phyloP scores from a whole-genome alignment of 2,888 invertebrate genomes.

The Caenorhabditis becei region DNA sequence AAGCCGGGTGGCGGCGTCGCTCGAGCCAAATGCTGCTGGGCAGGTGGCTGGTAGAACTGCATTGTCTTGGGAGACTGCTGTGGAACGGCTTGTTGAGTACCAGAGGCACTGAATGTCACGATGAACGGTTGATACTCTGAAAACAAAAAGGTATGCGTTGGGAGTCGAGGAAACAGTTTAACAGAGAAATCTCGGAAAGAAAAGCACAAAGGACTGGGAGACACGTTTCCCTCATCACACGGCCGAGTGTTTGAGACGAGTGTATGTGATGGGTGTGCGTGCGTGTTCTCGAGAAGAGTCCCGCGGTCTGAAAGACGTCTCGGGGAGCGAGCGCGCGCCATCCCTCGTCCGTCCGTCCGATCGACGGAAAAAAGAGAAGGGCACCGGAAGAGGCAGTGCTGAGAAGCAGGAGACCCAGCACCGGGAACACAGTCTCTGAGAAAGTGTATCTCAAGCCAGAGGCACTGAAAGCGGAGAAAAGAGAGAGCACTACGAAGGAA shows the following conservation, averaged over 20 bases:
- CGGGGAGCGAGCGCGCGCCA: conserved; percentile 49
- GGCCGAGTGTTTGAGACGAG: conserved; percentile 52
- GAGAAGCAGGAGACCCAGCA: conserved; percentile 11
- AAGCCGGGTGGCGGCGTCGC: conserved; percentile 53
- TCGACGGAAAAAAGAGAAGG: conserved; percentile 37
- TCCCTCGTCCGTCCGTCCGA: conserved; percentile 31
- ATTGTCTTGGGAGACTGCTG: conserved; percentile 35
- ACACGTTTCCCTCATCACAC: conserved; percentile 48
- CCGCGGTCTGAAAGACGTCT: conserved; percentile 57
- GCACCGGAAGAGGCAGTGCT: conserved; percentile 11
- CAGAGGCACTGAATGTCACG: conserved; percentile 20
- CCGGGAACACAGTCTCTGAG: conserved; percentile 28
- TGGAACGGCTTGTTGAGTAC: conserved; percentile 7
- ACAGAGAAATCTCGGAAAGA: conserved; percentile 2
- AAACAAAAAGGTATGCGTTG: neutral
- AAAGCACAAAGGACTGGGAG: conserved; percentile 33
- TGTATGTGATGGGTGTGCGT: conserved; percentile 58
- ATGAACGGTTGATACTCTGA: conserved; percentile 32
- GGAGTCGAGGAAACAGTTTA: neutral
- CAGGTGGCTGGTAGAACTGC: conserved; percentile 61
- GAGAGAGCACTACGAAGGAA: conserved; percentile 8
- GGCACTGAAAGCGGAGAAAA: neutral
- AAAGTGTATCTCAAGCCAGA: conserved; percentile 14
- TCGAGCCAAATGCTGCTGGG: conserved; percentile 51
- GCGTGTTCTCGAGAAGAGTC: conserved; percentile 57